phyloP scores from a whole-genome alignment of 2,113 vertebrate genomes.

The Colossoma macropomum region DNA sequence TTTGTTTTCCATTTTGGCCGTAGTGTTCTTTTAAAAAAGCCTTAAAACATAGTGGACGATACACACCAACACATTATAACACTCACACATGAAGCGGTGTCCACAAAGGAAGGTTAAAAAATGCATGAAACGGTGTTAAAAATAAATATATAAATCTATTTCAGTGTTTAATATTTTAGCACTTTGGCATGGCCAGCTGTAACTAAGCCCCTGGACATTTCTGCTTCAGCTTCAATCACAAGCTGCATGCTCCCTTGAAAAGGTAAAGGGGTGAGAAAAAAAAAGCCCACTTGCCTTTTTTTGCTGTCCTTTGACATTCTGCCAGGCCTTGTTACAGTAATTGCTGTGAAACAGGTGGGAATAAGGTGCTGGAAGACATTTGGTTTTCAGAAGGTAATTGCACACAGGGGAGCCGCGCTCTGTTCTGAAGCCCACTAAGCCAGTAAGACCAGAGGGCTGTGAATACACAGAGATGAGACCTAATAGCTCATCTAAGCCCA shows the following conservation, averaged over 20 bases:
- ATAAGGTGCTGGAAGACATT: constrained; percentile 41
- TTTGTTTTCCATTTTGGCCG: too few species aligned
- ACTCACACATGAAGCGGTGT: not conserved
- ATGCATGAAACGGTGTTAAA: not conserved
- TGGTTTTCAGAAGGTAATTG: constrained; percentile 54
- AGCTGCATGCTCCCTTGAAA: constrained; percentile 20
- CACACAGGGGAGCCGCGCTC: constrained; percentile 13
- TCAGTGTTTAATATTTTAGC: not conserved
- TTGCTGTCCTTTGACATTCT: constrained; percentile 41
- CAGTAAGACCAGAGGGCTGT: constrained; percentile 14
- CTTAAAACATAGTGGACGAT: too few species aligned
- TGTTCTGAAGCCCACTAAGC: not conserved
- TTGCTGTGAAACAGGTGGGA: constrained; percentile 46
- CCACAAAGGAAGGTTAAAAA: not conserved
- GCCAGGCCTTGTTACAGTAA: constrained; percentile 48
- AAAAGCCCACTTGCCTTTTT: constrained; percentile 15
- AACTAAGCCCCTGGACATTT: not conserved
- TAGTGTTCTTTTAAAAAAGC: too few species aligned
- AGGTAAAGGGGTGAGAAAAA: not conserved
- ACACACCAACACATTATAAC: too few species aligned
- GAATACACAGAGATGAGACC: constrained; percentile 32
- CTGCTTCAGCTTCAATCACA: constrained; percentile 31
- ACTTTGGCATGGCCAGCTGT: not conserved
- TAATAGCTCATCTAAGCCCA: constrained; percentile 24
- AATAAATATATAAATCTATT: not conserved